phyloP scores from a whole-genome alignment of 2,113 vertebrate species.

The Atlantisia rogersi region DNA sequence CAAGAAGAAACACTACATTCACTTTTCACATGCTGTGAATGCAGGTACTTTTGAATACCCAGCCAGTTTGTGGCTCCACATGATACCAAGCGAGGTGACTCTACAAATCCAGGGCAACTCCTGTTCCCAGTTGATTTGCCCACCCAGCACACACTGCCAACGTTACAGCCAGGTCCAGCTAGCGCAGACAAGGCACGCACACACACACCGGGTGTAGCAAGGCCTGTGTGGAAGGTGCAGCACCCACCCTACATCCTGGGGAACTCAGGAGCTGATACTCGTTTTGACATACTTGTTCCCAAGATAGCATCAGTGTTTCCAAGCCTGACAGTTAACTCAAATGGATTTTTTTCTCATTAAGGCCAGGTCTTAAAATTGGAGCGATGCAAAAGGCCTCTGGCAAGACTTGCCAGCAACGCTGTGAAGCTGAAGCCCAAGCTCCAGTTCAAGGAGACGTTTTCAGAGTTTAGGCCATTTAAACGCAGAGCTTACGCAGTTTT shows the following conservation, averaged over 20 bases:
- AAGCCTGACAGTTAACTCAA: background rate
- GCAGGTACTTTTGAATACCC: background rate
- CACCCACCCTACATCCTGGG: background rate
- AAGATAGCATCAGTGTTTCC: background rate
- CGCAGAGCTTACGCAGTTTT: accelerated
- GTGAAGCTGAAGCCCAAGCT: background rate
- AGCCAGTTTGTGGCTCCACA: background rate
- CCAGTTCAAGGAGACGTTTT: accelerated
- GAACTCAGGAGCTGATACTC: background rate
- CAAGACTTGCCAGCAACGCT: background rate
- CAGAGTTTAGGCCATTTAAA: background rate
- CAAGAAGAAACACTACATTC: accelerated
- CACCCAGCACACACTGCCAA: accelerated
- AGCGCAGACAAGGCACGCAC: background rate
- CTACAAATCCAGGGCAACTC: accelerated
- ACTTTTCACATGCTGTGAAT: accelerated
- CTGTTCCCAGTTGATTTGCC: accelerated
- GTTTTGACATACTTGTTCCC: accelerated
- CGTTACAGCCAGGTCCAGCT: accelerated
- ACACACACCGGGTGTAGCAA: background rate
- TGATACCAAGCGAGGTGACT: accelerated
- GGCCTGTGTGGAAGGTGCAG: accelerated
- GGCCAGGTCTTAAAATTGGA: background rate
- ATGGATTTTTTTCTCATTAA: accelerated
- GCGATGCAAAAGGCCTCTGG: background rate